phyloP scores from a whole-genome alignment of 37 sponge, comb jelly and placozoan species.

The Aplysina aerophoba region DNA sequence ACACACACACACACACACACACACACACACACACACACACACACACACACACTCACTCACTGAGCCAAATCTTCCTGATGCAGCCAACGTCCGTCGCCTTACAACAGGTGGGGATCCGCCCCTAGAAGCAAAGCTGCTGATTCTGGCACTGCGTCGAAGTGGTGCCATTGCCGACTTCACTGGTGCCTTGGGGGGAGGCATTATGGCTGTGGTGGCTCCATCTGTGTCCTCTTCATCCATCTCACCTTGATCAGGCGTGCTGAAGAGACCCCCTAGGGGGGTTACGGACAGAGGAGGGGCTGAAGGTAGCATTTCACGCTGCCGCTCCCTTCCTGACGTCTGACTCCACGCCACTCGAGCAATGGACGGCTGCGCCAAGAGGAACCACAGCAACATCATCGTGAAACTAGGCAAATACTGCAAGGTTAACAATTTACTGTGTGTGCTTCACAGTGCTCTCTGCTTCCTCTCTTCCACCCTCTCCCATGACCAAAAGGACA shows the following conservation, averaged over 20 bases:
- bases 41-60: slow-evolving; percentile 22
- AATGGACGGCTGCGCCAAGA: slow-evolving; percentile 17
- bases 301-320: too few relatives aligned
- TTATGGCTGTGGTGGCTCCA: not conserved
- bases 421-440: too few relatives aligned
- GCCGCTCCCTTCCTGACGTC: not conserved
- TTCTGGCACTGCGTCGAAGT: slow-evolving; percentile 31
- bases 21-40: slow-evolving; percentile 18
- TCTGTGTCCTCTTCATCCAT: not conserved
- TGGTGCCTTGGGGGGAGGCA: slow-evolving; percentile 36
- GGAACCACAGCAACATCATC: too few relatives aligned
- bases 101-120: not conserved
- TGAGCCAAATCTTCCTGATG: not conserved
- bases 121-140: slow-evolving; percentile 13
- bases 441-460: too few relatives aligned
- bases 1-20: slow-evolving; percentile 29
- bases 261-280: too few relatives aligned
- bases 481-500: too few relatives aligned
- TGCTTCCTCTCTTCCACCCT: too few relatives aligned
- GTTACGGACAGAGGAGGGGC: too few relatives aligned
- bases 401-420: too few relatives aligned
- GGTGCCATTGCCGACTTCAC: not conserved
- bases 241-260: too few relatives aligned
- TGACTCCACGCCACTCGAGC: slow-evolving; percentile 37
- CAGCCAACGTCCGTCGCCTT: not conserved